Base-by-base conservation (phyloP, 2,113 vertebrate genomes). In the Phaethon lepturus region DNA sequence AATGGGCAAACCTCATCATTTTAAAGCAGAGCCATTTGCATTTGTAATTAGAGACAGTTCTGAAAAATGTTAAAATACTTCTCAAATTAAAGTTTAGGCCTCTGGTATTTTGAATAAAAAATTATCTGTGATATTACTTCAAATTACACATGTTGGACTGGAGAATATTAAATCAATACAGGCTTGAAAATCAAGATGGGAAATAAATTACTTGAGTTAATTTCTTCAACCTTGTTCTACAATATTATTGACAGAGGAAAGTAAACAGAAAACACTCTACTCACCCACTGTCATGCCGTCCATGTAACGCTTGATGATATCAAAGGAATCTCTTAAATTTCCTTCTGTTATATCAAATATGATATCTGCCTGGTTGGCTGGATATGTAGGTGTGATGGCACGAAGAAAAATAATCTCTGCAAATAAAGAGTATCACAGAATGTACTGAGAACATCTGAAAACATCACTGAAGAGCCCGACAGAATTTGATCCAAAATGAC, bases 341-440 rank as follows among this genome's bases (percentile, higher is more conserved):
- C 99, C 99, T 64, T 99, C 99, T 20, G 98, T 98, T 81, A 99
- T 99, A 97, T 99, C 98, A 79, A 99, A 99, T 98, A 99, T 98
- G 96, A 99, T 99, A 90, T 99, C 99, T 5, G 98, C 98, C 22
- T 99, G 99, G 96, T 98, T 98, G 92, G 97, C 93, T 0, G 98
- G 97, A 19, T 99, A 98, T 0, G 98, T 97, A 7, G 99, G 99
- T 10, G 99, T 99, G 58, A 99, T 97, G 58, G 99, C 99, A 94
- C 99, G 99, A 92, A 99, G 98, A 82, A 99, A 99, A 94, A 99
- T 99, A 66, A 99, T 99, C 97, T 99, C 99, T 99, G 99, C 55
- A 85, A 95, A 89, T 28, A 93, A 81, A 88, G 26, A 90, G n/a
- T 19, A 58, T 38, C 11, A 90, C 33, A 77, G 86, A 88, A 77